Percentiles rank a stretch among this genome's conserved stretches.
Conservation (phyloP, 2,797 vertebrate species). For the Mormyrops boulengeri region DNA sequence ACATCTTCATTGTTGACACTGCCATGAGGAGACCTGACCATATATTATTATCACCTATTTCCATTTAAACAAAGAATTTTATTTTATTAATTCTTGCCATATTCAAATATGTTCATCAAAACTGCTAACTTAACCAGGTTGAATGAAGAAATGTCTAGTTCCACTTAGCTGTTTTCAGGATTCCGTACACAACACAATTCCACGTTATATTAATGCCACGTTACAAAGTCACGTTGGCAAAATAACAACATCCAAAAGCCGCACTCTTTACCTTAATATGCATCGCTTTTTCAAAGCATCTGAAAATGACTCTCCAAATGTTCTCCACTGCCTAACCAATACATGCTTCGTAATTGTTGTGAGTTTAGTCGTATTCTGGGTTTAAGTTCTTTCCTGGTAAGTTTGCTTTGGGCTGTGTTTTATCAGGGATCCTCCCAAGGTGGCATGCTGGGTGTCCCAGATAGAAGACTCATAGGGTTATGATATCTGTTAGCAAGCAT, state of each 20-base stretch:
- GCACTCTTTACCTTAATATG: background rate
- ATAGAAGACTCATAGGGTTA: background rate
- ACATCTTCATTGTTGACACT: too few species aligned
- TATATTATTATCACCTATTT: background rate
- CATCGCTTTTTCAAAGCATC: background rate
- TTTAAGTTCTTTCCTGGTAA: background rate
- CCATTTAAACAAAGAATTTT: background rate
- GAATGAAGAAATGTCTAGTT: background rate
- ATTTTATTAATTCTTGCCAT: background rate
- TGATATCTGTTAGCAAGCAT: too few species aligned
- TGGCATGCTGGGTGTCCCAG: background rate
- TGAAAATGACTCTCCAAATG: background rate
- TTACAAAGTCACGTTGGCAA: background rate
- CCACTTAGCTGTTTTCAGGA: background rate
- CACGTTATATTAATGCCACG: background rate
- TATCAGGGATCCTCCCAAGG: background rate
- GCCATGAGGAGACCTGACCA: background rate
- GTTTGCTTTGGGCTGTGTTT: background rate
- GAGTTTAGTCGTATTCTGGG: background rate
- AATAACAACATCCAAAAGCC: background rate
- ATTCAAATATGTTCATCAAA: background rate
- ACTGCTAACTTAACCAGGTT: background rate
- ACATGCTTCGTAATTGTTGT: background rate
- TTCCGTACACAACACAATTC: background rate
- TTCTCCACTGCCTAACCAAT: background rate